These are phyloP conservation scores for Platanista minor DNA, from an alignment of 2,113 vertebrate genomes.

Conservation along the genomic window DNA sequence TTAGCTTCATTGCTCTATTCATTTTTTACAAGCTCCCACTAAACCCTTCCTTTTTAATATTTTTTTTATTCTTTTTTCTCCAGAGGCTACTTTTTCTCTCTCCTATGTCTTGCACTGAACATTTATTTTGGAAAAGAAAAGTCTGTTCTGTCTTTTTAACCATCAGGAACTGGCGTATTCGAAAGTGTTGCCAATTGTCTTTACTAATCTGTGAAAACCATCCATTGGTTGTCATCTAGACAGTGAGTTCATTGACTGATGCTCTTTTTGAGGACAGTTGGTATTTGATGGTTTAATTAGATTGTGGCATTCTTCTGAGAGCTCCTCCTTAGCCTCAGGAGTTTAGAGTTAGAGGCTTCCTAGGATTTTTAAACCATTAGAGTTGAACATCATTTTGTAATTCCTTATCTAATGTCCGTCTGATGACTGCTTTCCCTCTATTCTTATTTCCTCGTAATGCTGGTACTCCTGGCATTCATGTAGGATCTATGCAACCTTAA, in stretches of 20 bases:
- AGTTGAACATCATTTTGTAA: not conserved
- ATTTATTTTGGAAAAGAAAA: not conserved
- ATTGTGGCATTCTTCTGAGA: not conserved
- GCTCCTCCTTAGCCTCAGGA: not conserved
- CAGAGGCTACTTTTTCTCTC: conserved; percentile 5
- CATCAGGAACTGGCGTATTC: not conserved
- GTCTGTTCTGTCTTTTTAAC: not conserved
- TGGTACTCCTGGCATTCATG: not conserved
- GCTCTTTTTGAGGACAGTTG: not conserved
- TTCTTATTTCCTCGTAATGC: not conserved
- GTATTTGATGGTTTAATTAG: not conserved
- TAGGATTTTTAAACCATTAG: not conserved
- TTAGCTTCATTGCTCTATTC: conserved; percentile 21
- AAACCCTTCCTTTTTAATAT: not conserved
- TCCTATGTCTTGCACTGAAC: not conserved
- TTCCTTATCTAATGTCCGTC: not conserved
- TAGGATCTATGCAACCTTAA: not conserved
- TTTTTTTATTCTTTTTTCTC: conserved; percentile 13
- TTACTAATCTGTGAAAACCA: not conserved
- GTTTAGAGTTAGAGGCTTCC: not conserved
- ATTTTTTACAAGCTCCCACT: not conserved
- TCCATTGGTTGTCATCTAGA: not conserved
- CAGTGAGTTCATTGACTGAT: not conserved
- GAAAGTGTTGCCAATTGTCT: not conserved
- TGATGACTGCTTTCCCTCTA: not conserved